Conservation (phyloP, 2,113 vertebrate species). For the Vicugna pacos region DNA sequence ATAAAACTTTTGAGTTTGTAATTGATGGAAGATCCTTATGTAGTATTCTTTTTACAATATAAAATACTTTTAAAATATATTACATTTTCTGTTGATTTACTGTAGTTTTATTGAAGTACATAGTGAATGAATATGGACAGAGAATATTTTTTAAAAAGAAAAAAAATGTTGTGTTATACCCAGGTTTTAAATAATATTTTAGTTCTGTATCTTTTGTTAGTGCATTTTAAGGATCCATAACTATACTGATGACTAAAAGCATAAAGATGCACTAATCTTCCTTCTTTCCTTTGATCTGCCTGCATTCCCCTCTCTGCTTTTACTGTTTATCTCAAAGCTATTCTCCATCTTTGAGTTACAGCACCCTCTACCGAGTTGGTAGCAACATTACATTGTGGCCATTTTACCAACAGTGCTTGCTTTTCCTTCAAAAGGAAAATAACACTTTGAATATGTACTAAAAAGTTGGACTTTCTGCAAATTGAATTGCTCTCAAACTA, state of each 20-base stretch:
- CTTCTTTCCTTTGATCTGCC: background rate
- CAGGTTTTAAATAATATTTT: constrained; percentile 19
- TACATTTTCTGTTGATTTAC: background rate
- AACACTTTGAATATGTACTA: background rate
- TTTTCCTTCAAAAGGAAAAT: constrained; percentile 1
- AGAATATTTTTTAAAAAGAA: background rate
- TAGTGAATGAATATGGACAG: background rate
- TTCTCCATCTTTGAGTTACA: background rate
- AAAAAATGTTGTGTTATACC: background rate
- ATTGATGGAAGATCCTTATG: background rate
- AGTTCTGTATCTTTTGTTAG: background rate
- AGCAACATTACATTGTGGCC: background rate
- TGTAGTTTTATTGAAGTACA: background rate
- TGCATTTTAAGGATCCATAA: background rate
- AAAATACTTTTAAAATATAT: background rate
- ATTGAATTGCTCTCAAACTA: background rate
- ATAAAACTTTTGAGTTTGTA: background rate
- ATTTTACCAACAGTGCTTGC: background rate
- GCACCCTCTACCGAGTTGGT: constrained; percentile 9
- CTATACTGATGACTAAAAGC: background rate
- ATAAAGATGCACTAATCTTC: background rate
- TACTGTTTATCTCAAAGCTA: background rate
- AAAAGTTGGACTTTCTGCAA: background rate
- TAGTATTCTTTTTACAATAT: background rate
- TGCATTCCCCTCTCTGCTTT: background rate